These are phyloP conservation scores for Meandrusa payeni DNA, from an alignment of 2,888 invertebrate genomes.

Conservation along the genomic window DNA sequence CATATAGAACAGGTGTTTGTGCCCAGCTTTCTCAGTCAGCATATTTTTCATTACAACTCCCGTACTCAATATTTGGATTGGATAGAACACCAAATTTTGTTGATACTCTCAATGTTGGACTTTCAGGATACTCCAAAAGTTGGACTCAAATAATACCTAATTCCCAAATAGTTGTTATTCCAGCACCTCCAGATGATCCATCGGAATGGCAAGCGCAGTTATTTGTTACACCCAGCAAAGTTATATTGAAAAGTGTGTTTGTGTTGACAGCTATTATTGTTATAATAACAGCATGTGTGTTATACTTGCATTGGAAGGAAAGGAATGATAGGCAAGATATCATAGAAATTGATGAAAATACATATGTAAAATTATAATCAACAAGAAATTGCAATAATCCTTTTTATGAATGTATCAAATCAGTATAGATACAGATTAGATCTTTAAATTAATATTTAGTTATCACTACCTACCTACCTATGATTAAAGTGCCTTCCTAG, in stretches of 20 bases:
- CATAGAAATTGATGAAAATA: slow-evolving; percentile 70
- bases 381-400: no score
- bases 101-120: slow-evolving; percentile 91
- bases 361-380: slow-evolving; percentile 69
- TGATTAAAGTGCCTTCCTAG: no score
- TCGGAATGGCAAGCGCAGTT: slow-evolving; percentile 93
- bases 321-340: slow-evolving; percentile 74
- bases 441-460: no score
- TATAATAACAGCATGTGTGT: slow-evolving; percentile 91
- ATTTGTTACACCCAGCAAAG: slow-evolving; percentile 96
- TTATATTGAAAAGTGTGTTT: slow-evolving; percentile 94
- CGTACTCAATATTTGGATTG: slow-evolving; percentile 97
- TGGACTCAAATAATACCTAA: slow-evolving; percentile 98
- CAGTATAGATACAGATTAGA: no score
- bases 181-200: slow-evolving; percentile 88
- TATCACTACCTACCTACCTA: no score
- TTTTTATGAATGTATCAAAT: no score
- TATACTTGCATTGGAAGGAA: slow-evolving; percentile 94
- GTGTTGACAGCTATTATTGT: slow-evolving; percentile 93
- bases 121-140: slow-evolving; percentile 84
- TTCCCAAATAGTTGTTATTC: slow-evolving; percentile 97
- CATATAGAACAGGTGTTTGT: slow-evolving; percentile 88
- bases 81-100: slow-evolving; percentile 99
- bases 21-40: slow-evolving; percentile 96
- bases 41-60: slow-evolving; percentile 95